phyloP scores from a whole-genome alignment of 2,113 vertebrate species.

The Nasalis larvatus region DNA sequence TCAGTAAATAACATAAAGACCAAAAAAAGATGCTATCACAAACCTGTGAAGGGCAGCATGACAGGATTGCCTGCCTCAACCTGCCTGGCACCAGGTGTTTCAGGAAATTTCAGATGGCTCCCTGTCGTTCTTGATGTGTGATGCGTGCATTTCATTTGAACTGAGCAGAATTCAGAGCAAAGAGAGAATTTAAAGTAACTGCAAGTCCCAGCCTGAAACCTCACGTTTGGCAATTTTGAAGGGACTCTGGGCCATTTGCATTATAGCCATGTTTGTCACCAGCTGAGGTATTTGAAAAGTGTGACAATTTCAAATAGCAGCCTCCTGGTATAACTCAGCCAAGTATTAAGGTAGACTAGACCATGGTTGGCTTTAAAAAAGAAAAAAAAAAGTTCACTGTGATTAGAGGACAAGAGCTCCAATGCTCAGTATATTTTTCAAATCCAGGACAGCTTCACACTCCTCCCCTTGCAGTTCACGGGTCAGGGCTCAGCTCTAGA shows the following conservation, averaged over 20 bases:
- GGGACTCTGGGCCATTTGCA: not conserved
- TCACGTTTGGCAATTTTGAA: not conserved
- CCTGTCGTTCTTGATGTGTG: slow-evolving; percentile 18
- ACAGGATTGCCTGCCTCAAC: slow-evolving; percentile 22
- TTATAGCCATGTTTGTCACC: not conserved
- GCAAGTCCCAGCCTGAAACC: slow-evolving; percentile 4
- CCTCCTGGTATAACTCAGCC: not conserved
- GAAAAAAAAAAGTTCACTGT: not conserved
- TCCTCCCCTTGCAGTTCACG: not conserved
- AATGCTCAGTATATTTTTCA: not conserved
- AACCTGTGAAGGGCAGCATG: not conserved
- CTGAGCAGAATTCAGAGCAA: slow-evolving; percentile 38
- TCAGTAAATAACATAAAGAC: slow-evolving; percentile 55
- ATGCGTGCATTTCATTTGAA: slow-evolving; percentile 50
- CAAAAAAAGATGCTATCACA: slow-evolving; percentile 49
- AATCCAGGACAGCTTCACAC: not conserved
- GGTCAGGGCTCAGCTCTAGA: not conserved
- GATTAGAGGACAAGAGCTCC: not conserved
- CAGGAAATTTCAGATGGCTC: slow-evolving; percentile 46
- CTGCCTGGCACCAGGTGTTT: slow-evolving; percentile 36
- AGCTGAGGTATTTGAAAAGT: slow-evolving; percentile 22
- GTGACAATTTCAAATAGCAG: not conserved
- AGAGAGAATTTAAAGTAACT: slow-evolving; percentile 35
- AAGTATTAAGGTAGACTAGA: not conserved
- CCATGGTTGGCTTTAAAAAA: not conserved